Conservation (phyloP, 2,888 invertebrate species). For the Aelia acuminata region DNA sequence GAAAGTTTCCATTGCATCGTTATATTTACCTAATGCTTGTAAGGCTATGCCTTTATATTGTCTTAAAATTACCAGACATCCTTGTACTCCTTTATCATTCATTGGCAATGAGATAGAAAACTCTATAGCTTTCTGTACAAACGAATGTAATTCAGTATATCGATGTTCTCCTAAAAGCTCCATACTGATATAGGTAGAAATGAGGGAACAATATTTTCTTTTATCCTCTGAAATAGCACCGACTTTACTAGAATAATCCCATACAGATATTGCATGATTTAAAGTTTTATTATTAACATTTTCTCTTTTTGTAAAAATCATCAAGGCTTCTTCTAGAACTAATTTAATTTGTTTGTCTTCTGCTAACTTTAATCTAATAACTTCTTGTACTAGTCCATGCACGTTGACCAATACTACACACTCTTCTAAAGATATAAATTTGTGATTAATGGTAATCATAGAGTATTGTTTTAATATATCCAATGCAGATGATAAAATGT, state of each 20-base stretch:
- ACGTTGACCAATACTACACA: slow-evolving; percentile 17
- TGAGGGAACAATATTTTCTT: neutral
- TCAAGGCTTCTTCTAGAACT: slow-evolving; percentile 7
- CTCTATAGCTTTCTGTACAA: neutral
- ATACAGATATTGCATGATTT: slow-evolving; percentile 28
- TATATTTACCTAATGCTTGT: neutral
- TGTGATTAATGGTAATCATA: slow-evolving; percentile 41
- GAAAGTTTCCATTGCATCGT: neutral
- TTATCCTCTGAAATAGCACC: neutral
- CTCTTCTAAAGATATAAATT: slow-evolving; percentile 17
- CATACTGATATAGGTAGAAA: neutral
- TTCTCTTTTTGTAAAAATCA: neutral
- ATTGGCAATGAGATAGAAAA: neutral
- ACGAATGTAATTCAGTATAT: neutral
- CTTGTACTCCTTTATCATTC: neutral
- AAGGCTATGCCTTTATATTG: neutral
- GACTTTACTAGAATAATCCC: neutral
- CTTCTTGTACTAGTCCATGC: slow-evolving; percentile 60
- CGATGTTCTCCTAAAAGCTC: neutral
- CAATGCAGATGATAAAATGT: slow-evolving; percentile 30
- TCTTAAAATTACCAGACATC: neutral
- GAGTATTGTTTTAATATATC: slow-evolving; percentile 61
- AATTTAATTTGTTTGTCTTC: slow-evolving; percentile 45
- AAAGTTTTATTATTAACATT: neutral
- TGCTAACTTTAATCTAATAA: slow-evolving; percentile 51